These are phyloP conservation scores for Diorhabda carinulata DNA, from an alignment of 1,140 invertebrate species.

Conservation along the genomic window DNA sequence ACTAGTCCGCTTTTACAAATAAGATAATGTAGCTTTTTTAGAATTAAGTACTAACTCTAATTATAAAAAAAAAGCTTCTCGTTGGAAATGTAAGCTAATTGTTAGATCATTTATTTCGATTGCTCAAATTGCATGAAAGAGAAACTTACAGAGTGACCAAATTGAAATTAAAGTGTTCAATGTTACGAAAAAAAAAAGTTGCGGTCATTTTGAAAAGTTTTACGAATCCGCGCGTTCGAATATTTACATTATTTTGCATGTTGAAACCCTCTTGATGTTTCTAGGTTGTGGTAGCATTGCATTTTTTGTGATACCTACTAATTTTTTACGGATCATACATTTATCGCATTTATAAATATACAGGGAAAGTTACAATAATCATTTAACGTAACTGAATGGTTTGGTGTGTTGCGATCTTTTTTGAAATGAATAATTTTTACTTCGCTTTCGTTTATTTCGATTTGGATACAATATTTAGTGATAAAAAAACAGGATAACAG, in stretches of 20 bases:
- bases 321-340: background rate
- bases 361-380: background rate
- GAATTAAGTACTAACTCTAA: constrained; percentile 5
- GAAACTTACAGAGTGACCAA: background rate
- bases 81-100: constrained; percentile 20
- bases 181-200: background rate
- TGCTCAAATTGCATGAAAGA: constrained; percentile 2
- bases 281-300: background rate
- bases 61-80: constrained; percentile 10
- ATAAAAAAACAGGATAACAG: too few species aligned
- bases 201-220: background rate
- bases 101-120: background rate
- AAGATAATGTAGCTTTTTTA: constrained; percentile 17
- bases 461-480: too few species aligned
- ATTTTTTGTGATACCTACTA: background rate
- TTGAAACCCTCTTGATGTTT: background rate
- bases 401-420: too few species aligned
- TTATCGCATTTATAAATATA: background rate
- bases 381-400: too few species aligned
- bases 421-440: too few species aligned
- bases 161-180: background rate
- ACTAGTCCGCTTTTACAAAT: constrained; percentile 9
- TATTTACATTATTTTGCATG: background rate
- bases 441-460: too few species aligned
- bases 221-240: background rate